phyloP scores from a whole-genome alignment of 2,113 vertebrate genomes.

The Phaetusa simplex region DNA sequence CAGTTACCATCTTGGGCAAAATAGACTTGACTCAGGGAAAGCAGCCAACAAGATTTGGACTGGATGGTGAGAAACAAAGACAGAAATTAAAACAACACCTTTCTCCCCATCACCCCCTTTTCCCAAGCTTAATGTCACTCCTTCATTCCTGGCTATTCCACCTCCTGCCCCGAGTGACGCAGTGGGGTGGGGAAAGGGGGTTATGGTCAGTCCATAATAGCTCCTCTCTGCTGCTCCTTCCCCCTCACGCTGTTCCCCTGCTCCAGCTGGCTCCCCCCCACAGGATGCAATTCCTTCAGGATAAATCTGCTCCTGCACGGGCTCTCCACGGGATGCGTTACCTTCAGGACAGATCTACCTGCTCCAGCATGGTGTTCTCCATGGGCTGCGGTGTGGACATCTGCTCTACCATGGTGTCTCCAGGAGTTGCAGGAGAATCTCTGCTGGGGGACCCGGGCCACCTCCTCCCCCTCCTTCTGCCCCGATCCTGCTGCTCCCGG shows the following conservation, averaged over 20 bases:
- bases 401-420: neutral
- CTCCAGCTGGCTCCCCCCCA: neutral
- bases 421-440: neutral
- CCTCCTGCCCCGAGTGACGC: rapidly evolving
- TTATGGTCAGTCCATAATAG: neutral
- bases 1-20: neutral
- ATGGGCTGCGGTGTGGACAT: neutral
- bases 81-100: neutral
- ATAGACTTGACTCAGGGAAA: neutral
- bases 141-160: neutral
- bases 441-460: neutral
- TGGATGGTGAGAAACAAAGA: neutral
- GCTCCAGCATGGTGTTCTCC: neutral
- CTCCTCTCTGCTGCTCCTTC: neutral
- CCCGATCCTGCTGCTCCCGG: neutral
- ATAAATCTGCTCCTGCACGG: neutral
- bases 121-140: neutral
- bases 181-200: neutral
- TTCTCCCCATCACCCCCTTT: neutral
- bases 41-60: neutral
- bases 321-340: neutral
- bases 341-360: neutral
- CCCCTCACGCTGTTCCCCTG: neutral
- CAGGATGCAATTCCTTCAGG: neutral
- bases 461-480: neutral